A percentile compares a stretch with the other conserved stretches of the same genome.
phyloP scores from a whole-genome alignment of 2,888 invertebrate species.

The Macrosoma leucophasiata region DNA sequence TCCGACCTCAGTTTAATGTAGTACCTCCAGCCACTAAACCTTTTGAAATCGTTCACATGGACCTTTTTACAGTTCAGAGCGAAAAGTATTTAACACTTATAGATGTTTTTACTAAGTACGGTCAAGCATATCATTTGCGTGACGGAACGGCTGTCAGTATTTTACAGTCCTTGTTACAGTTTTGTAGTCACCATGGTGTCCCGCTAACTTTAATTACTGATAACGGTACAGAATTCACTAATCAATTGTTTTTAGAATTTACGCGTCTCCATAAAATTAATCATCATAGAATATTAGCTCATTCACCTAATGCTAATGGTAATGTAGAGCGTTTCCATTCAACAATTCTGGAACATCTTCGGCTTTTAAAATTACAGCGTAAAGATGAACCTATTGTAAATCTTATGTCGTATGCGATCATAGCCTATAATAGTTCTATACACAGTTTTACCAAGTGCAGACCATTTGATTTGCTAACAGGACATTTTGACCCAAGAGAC shows the following conservation, averaged over 20 bases:
- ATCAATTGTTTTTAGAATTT: constrained; percentile 10
- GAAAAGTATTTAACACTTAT: constrained; percentile 15
- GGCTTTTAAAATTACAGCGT: constrained; percentile 19
- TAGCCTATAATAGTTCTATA: constrained; percentile 16
- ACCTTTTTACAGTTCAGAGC: constrained; percentile 14
- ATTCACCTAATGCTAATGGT: constrained; percentile 26
- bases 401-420: constrained; percentile 8
- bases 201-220: constrained; percentile 14
- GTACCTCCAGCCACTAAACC: constrained; percentile 18
- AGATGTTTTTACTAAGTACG: constrained; percentile 13
- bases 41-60: constrained; percentile 18
- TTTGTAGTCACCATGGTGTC: constrained; percentile 16
- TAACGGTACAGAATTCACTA: constrained; percentile 15
- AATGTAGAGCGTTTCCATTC: constrained; percentile 23
- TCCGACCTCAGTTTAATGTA: constrained; percentile 14
- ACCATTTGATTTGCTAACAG: constrained; percentile 8
- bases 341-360: constrained; percentile 24
- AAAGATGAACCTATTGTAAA: constrained; percentile 12
- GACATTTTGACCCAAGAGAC: constrained; percentile 9
- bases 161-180: constrained; percentile 7
- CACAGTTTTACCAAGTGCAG: constrained; percentile 27
- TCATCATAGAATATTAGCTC: constrained; percentile 10
- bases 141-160: constrained; percentile 11
- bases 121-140: constrained; percentile 16
- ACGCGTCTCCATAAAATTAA: constrained; percentile 4